phyloP scores from a whole-genome alignment of 2,888 invertebrate species.

The Caradrina kadenii region DNA sequence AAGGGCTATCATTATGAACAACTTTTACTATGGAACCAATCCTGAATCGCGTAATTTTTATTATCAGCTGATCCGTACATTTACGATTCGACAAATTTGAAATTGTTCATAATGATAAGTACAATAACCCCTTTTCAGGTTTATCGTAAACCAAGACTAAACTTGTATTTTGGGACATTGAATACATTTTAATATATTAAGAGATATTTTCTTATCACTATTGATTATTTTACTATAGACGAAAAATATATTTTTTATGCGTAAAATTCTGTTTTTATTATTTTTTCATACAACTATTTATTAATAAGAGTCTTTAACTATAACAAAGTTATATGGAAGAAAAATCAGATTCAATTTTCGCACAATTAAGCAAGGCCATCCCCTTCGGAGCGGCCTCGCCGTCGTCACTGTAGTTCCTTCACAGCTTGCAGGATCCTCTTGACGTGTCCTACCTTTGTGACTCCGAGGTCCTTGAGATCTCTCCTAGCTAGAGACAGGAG shows the following conservation, averaged over 20 bases:
- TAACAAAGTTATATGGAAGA: conserved; percentile 54
- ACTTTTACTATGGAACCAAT: too few species aligned
- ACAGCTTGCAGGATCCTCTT: conserved; percentile 98
- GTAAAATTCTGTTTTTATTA: conserved; percentile 40
- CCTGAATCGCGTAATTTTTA: too few species aligned
- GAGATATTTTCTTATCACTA: conserved; percentile 30
- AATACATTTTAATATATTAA: conserved; percentile 28
- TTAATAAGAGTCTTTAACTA: conserved; percentile 47
- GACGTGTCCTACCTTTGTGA: conserved; percentile 98
- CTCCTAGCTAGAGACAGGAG: conserved; percentile 96
- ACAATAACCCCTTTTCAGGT: too few species aligned
- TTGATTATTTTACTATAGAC: conserved; percentile 46
- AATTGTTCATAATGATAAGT: too few species aligned
- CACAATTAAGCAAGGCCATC: conserved; percentile 78
- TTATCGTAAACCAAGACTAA: too few species aligned
- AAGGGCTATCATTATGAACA: too few species aligned
- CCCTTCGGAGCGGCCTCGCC: conserved; percentile 88
- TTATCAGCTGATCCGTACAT: too few species aligned
- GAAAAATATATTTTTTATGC: conserved; percentile 51
- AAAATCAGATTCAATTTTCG: conserved; percentile 56
- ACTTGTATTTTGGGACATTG: conserved; percentile 21
- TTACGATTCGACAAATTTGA: too few species aligned
- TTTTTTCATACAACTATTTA: conserved; percentile 41
- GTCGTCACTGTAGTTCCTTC: conserved; percentile 92
- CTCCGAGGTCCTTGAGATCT: conserved; percentile 97